phyloP scores from a whole-genome alignment of 1,140 invertebrate species.

The Atta cephalotes region DNA sequence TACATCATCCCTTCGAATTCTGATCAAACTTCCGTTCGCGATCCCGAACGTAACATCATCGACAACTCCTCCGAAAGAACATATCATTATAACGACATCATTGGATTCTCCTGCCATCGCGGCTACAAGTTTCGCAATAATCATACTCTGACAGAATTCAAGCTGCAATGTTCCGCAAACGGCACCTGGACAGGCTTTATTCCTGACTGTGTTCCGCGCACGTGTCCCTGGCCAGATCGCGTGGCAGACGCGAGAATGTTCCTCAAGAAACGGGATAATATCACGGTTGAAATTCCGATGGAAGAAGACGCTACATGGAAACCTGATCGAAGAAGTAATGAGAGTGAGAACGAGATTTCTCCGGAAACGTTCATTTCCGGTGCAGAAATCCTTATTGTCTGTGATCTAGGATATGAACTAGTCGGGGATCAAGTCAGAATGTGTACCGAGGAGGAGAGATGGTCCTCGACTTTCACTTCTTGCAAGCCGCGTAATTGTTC shows the following conservation, averaged over 20 bases:
- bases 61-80: slow-evolving; percentile 34
- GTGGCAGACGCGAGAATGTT: slow-evolving; percentile 70
- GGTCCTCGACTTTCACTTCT: slow-evolving; percentile 64
- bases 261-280: slow-evolving; percentile 43
- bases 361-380: slow-evolving; percentile 64
- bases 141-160: slow-evolving; percentile 73
- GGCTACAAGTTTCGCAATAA: slow-evolving; percentile 76
- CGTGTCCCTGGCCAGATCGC: slow-evolving; percentile 68
- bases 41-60: slow-evolving; percentile 4
- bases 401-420: slow-evolving; percentile 71
- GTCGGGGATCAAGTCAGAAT: slow-evolving; percentile 53
- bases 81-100: slow-evolving; percentile 73
- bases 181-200: slow-evolving; percentile 81
- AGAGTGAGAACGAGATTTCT: neutral
- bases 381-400: slow-evolving; percentile 65
- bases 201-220: slow-evolving; percentile 73
- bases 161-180: slow-evolving; percentile 79
- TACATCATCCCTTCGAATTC: slow-evolving; percentile 55
- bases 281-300: slow-evolving; percentile 37
- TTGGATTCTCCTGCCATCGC: slow-evolving; percentile 71
- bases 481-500: slow-evolving; percentile 71
- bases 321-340: neutral
- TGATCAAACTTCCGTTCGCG: slow-evolving; percentile 15
- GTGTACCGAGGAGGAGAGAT: slow-evolving; percentile 73
- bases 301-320: neutral